Evolutionary conservation across 2,888 invertebrate genomes (phyloP), one percentile per base, ranked within the genome.

Genomic region (Litoditis marina): DNA sequence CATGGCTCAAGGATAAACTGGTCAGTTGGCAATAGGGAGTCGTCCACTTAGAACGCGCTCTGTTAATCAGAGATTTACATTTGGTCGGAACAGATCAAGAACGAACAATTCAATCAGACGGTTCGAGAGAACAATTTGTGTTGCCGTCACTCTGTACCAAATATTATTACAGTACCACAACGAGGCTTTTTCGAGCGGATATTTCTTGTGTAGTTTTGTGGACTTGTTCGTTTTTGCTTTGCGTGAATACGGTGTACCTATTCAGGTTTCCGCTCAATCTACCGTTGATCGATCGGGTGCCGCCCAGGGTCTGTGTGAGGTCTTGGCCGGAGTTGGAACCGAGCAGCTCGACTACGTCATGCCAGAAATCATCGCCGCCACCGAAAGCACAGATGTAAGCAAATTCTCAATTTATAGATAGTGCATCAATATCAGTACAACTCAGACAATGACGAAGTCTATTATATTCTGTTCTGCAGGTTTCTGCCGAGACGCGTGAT

Each of bases 1-100:
- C 96, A 22, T 98, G 98, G 98, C 87, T 98, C 66, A 96, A 96
- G 94, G 91, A 92, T 85, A 95, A 94, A 1, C 87, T 98, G 39
- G 94, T 94, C n/a, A n/a, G n/a, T n/a, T n/a, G n/a, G n/a, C n/a
- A n/a, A n/a, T n/a, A n/a, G n/a, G 25, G n/a, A 11, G 11, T 39
- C 16, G 13, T 16, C 16, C 39, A 39, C 16, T 39, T 39, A 39
- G n/a, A 39, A n/a, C n/a, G n/a, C n/a, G n/a, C n/a, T n/a, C n/a
- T n/a, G n/a, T n/a, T n/a, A n/a, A n/a, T n/a, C n/a, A n/a, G n/a
- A n/a, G n/a, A n/a, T n/a, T n/a, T n/a, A n/a, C n/a, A n/a, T n/a
- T n/a, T n/a, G n/a, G n/a, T n/a, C n/a, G n/a, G n/a, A n/a, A n/a
- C n/a, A n/a, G n/a, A n/a, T n/a, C n/a, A n/a, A n/a, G n/a, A n/a